Evolutionary conservation across 2,888 invertebrate species (phyloP).

Genomic region (Tiphia femorata): DNA sequence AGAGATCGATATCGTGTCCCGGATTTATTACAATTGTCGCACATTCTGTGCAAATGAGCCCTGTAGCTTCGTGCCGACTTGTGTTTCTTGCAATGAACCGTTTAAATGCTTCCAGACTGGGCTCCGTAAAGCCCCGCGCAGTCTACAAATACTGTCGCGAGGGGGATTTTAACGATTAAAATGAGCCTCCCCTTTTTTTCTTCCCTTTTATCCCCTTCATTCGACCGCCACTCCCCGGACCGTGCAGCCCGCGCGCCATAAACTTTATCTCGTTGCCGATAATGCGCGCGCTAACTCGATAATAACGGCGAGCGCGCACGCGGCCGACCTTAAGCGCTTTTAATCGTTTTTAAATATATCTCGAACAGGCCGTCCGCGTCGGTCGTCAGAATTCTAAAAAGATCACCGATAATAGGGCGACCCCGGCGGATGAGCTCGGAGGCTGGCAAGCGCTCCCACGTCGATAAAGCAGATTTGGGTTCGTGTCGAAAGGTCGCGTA

Average conservation of each 20-base stretch:
- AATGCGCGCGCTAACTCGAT: neutral
- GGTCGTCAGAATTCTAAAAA: neutral
- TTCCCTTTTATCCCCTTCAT: too few species aligned
- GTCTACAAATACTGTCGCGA: too few species aligned
- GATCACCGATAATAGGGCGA: conserved; percentile 12
- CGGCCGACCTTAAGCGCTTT: neutral
- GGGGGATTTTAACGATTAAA: neutral
- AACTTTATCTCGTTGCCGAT: too few species aligned
- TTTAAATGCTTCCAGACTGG: too few species aligned
- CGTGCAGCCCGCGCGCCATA: too few species aligned
- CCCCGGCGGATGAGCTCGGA: conserved; percentile 18
- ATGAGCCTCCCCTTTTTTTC: too few species aligned
- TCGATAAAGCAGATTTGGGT: conserved; percentile 41
- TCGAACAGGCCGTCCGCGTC: too few species aligned
- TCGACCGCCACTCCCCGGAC: too few species aligned
- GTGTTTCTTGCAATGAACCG: neutral
- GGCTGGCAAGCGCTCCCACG: conserved; percentile 6
- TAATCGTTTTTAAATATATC: conserved; percentile 10
- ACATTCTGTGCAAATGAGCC: conserved; percentile 48
- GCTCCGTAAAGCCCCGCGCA: too few species aligned
- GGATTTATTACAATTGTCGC: conserved; percentile 43
- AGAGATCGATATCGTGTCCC: conserved; percentile 41
- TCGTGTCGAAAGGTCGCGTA: conserved; percentile 7
- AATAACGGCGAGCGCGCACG: neutral
- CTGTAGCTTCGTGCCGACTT: conserved; percentile 11